Base-by-base conservation (phyloP, 2,797 vertebrate genomes). In the Buceros bicornis region DNA sequence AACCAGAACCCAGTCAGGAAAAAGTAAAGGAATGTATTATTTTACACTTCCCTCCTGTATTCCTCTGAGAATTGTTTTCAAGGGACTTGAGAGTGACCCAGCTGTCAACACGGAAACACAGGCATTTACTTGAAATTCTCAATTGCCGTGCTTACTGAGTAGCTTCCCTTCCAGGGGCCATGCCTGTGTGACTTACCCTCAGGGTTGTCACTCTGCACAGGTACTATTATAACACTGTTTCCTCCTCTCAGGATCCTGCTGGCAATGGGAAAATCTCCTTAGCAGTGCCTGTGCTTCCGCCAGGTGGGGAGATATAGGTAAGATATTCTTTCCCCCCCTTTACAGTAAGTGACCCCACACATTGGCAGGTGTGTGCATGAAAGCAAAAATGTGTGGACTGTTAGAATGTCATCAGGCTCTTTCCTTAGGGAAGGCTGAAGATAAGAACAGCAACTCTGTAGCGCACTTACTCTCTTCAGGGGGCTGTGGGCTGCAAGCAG, bases 71-170 rank as follows among this genome's bases (percentile, higher is more conserved):
- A 40, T 58, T 2, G 2, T 71, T 73, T 81, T 71, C 58, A 72
- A 53, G 51, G 64, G 31, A 25, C 48, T 89, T 58, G 57, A 62
- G 57, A 85, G 67, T 25, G 43, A 57, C 26, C 26, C 47, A 61
- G 4, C 73, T 72, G 28, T 72, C 56, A 33, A 10, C 3, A 5
- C 53, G n/a, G n/a, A 56, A 79, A 65, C 14, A 28, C 37, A 50
- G 42, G 37, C 25, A 26, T 78, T 62, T 51, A n/a, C 71, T 31
- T 72, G 80, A 79, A 87, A 40, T 67, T 79, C 51, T 91, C 14
- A 26, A 4, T 33, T 79, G 69, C 57, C 35, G 6, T 0, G 0
- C 40, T 64, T 86, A 0, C 40, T 64, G 83, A 51, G 72, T 4
- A 8, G 25, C 33, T 88, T 90, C 35, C 16, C 16, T 50, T 88